Evolutionary conservation across 1,140 invertebrate genomes (phyloP).

Genomic region (Oncopeltus fasciatus): DNA sequence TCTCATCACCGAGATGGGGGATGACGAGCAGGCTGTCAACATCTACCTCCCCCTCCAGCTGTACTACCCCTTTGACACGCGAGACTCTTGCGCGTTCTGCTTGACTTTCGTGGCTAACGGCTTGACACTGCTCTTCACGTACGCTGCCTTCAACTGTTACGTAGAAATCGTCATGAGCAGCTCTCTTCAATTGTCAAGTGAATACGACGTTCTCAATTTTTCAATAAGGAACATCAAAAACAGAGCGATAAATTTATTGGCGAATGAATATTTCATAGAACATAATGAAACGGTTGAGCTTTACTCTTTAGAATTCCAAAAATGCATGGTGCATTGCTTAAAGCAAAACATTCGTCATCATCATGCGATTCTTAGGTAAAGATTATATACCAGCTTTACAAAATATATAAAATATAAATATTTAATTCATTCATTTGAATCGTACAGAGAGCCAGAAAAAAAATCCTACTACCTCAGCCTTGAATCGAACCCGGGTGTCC

Average conservation of each 20-base stretch:
- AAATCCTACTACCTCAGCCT: too few species aligned
- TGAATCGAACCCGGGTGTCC: too few species aligned
- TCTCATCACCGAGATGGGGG: too few species aligned
- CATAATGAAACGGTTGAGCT: neutral
- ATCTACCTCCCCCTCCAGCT: neutral
- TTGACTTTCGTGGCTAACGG: neutral
- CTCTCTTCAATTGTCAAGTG: neutral
- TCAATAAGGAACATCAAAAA: neutral
- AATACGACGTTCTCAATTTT: neutral
- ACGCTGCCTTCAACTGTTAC: neutral
- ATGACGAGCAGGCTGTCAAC: too few species aligned
- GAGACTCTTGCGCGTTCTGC: neutral
- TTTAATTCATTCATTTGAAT: too few species aligned
- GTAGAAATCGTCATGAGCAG: neutral
- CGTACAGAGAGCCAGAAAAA: too few species aligned
- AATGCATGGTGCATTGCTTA: neutral
- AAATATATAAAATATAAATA: too few species aligned
- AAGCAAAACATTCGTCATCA: neutral
- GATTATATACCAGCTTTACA: too few species aligned
- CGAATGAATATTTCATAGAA: neutral
- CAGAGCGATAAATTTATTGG: neutral
- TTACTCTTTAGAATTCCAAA: neutral
- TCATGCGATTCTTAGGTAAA: neutral
- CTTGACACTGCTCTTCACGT: neutral
- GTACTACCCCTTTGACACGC: neutral